Evolutionary conservation across 2,113 vertebrate species (phyloP).

Genomic region (Myanophis thanlyinensis): DNA sequence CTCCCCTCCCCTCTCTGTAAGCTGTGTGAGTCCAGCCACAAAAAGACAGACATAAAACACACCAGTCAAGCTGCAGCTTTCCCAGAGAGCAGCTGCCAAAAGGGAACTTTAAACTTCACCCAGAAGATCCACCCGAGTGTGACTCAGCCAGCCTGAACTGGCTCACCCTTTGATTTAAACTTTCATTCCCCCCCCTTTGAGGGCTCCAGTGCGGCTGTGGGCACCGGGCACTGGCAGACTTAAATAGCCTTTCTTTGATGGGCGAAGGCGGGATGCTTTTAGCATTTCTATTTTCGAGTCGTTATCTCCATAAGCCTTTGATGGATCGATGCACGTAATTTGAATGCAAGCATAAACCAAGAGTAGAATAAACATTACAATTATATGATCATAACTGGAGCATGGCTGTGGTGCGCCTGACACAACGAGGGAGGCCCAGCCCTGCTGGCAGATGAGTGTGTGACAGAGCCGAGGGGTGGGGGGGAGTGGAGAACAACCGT

Average conservation of each 20-base stretch:
- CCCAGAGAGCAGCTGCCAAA: neutral
- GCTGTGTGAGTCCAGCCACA: neutral
- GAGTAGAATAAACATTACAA: neutral
- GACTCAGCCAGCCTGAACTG: neutral
- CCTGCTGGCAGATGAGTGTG: neutral
- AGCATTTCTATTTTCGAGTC: neutral
- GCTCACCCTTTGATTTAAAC: neutral
- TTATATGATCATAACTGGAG: neutral
- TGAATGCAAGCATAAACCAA: neutral
- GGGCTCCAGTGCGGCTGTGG: neutral
- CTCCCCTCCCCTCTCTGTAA: neutral
- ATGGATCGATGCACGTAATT: neutral
- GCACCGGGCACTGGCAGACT: neutral
- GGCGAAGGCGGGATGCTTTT: neutral
- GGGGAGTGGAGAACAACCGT: neutral
- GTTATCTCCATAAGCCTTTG: neutral
- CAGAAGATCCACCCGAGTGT: neutral
- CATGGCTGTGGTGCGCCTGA: rapidly evolving
- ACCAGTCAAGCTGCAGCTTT: neutral
- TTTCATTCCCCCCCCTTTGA: neutral
- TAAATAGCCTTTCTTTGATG: neutral
- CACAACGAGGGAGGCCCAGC: neutral
- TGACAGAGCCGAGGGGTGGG: neutral
- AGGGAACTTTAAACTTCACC: neutral
- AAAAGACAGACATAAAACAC: neutral